Conservation (phyloP, 64 coral and sea anemone genomes). For the Pocillopora damicornis region DNA sequence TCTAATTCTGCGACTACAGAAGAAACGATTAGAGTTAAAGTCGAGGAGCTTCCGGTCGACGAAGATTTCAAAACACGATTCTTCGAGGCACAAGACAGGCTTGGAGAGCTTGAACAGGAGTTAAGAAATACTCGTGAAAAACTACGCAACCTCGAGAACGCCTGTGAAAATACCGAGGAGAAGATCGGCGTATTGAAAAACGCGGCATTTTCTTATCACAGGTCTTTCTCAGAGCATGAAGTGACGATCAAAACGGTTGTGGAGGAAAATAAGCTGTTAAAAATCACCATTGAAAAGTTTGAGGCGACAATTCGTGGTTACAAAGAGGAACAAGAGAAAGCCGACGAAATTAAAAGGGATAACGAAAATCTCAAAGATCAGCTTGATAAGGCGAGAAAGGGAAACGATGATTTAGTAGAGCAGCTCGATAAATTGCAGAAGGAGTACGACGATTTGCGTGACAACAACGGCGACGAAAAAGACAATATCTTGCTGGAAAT, state of each 20-base stretch:
- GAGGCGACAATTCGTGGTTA: conserved; percentile 5
- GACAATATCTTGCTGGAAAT: conserved; percentile 50
- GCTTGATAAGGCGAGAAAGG: conserved; percentile 2
- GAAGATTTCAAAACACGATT: conserved; percentile 64
- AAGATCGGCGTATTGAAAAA: conserved; percentile 72
- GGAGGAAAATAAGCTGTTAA: conserved; percentile 61
- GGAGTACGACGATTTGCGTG: conserved; percentile 48
- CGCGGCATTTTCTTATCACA: conserved; percentile 35
- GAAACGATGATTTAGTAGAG: conserved; percentile 37
- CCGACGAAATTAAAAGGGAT: conserved; percentile 16
- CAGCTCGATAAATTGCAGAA: conserved; percentile 12
- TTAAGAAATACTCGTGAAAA: conserved; percentile 63
- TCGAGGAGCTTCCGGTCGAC: not conserved
- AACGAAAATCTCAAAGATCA: conserved; percentile 29
- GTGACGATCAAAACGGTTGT: conserved; percentile 50
- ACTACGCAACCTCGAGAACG: conserved; percentile 57
- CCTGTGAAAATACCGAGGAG: conserved; percentile 70
- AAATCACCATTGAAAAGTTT: conserved; percentile 24
- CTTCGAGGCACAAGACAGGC: conserved; percentile 64
- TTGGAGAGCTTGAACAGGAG: conserved; percentile 72
- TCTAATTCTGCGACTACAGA: conserved; percentile 3
- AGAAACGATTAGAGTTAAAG: conserved; percentile 28
- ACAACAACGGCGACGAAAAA: conserved; percentile 30
- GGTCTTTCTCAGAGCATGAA: conserved; percentile 56
- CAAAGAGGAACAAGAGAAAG: conserved; percentile 17